Percentiles rank a stretch among this genome's conserved stretches.
Conservation (phyloP, 2,888 invertebrate genomes). For the Tiliacea aurago region DNA sequence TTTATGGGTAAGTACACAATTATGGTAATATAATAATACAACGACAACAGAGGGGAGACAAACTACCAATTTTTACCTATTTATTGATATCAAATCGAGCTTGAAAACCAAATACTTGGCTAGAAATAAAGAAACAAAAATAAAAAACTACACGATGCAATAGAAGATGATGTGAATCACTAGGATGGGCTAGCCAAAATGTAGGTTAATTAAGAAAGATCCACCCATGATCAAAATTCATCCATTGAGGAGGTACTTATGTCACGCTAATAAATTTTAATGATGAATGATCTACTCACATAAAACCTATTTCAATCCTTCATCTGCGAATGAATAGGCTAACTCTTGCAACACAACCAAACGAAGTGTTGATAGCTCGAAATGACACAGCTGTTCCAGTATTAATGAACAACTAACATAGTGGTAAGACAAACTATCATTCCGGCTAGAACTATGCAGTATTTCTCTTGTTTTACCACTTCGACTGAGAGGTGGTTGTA, state of each 20-base stretch:
- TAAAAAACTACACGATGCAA: neutral
- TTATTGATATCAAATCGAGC: neutral
- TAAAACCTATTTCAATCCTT: slow-evolving; percentile 21
- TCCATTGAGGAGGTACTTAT: neutral
- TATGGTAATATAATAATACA: too few species aligned
- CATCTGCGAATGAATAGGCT: slow-evolving; percentile 27
- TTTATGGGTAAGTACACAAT: too few species aligned
- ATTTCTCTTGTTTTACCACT: slow-evolving; percentile 56
- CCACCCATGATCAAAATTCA: neutral
- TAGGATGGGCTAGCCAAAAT: neutral
- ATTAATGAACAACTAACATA: slow-evolving; percentile 56
- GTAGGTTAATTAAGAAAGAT: neutral
- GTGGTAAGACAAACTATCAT: slow-evolving; percentile 39
- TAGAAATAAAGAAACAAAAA: neutral
- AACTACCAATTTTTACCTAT: too few species aligned
- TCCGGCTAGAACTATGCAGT: slow-evolving; percentile 41
- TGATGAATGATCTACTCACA: neutral
- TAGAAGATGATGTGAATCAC: neutral
- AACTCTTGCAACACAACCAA: slow-evolving; percentile 21
- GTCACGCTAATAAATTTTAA: neutral
- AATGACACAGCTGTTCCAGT: slow-evolving; percentile 54
- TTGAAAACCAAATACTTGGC: neutral
- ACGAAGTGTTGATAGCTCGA: slow-evolving; percentile 39
- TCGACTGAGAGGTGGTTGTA: slow-evolving; percentile 21
- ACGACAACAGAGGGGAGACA: too few species aligned